Base-by-base conservation (phyloP, 2,888 invertebrate genomes). In the Rhimphoctona megacephalus region DNA sequence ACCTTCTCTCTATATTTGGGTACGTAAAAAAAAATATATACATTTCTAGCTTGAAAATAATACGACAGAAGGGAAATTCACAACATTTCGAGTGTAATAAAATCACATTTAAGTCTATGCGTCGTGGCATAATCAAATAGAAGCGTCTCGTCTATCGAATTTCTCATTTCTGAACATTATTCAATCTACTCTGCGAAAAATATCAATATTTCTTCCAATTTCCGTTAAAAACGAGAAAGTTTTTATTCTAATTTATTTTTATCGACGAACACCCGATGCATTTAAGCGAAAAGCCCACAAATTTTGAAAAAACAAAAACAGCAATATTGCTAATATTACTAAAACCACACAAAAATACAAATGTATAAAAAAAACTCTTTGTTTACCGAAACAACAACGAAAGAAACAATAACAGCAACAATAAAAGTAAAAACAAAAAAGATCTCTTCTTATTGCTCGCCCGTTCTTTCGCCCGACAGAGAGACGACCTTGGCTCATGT, bases 401-500 rank as follows among this genome's bases (percentile, higher is more conserved):
- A 64, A 61, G 8, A 61, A 25, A 70, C 14, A 19, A 6, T n/a
- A 33, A 61, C 11, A 72, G 19, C 54, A 80, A 14, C 22, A 36
- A 61, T n/a, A 57, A 72, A 5, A 33, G 33, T 33, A 8, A 49
- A 70, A 5, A 7, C 69, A 57, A 36, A 72, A 52, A 36, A 77
- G 49, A 67, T n/a, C 22, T 54, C 36, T 54, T 76, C 83, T 83
- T 86, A 83, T 86, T 83, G 77, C 39, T 30, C 46, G 72, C 72
- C 66, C 83, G 86, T 83, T 73, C 83, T 80, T 83, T 86, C 86
- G 80, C 83, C 86, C 86, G 86, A 77, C 86, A 81, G 83, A 64
- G 83, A 83, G 86, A 86, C 86, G 86, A 83, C 86, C 86, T 86
- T 86, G 86, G 86, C 83, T 83, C 86, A 86, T 83, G 86, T 86